Base-by-base conservation (phyloP, 2,888 invertebrate genomes). In the Cephonodes hylas region DNA sequence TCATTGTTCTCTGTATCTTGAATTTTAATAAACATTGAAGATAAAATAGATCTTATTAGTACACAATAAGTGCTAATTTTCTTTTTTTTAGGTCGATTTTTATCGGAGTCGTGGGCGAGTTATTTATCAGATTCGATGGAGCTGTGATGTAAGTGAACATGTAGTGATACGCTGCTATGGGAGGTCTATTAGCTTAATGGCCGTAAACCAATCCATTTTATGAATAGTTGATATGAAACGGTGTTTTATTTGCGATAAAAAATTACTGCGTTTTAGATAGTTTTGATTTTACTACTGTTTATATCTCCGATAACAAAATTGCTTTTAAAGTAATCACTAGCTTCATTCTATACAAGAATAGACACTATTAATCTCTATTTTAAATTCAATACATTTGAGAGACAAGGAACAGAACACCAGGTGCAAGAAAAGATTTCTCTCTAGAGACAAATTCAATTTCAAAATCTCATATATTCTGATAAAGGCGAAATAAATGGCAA, bases 61-160 rank as follows among this genome's bases (percentile, higher is more conserved):
- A 63, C 61, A 46, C 45, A 42, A 60, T 65, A 53, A 63, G 45
- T 58, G 38, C 62, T 38, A 13, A 62, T 61, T 42, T 62, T 18
- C 45, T 57, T 61, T 46, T n/a, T 34, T 38, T 38, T 38, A 38
- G 10, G 3, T 38, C 38, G 10, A 34, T 25, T 38, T 42, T 38
- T 20, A 38, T 23, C 15, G 23, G 38, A 27, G 59, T 62, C 72
- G 90, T 90, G 88, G 91, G 89, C 86, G 89, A 79, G 80, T 80
- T 83, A 84, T 84, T 89, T 85, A 87, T 88, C 88, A 86, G 87
- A 85, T 86, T 83, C 81, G 77, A 73, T 83, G 77, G 81, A 86
- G 83, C n/a, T n/a, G n/a, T 90, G 89, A 90, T 86, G 88, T 86
- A 88, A 89, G 81, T 73, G 75, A 79, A 75, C 78, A 80, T 75